These are phyloP conservation scores for Chloroceryle amazona DNA, from an alignment of 2,797 vertebrate species.

Conservation along the genomic window DNA sequence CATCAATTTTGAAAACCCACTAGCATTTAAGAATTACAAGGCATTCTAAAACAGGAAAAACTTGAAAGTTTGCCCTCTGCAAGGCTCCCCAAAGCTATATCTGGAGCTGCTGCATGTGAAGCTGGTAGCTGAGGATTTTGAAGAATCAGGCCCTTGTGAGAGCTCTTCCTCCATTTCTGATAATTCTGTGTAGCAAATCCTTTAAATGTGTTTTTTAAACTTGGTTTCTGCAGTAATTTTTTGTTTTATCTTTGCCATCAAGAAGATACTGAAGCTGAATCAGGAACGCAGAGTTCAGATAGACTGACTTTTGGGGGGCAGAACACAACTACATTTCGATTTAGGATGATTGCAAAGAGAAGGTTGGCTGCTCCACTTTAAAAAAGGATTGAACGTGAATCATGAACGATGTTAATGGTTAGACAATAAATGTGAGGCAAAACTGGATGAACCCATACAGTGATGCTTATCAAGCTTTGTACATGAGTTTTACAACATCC, in stretches of 20 bases:
- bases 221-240: neutral
- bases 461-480: conserved; percentile 21
- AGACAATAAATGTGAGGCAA: conserved; percentile 9
- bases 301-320: neutral
- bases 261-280: neutral
- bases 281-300: neutral
- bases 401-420: conserved; percentile 30
- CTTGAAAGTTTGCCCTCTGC: neutral
- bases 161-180: neutral
- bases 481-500: conserved; percentile 1
- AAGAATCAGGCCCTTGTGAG: neutral
- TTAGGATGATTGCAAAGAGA: neutral
- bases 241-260: neutral
- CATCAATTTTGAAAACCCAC: neutral
- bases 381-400: neutral
- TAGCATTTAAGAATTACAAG: neutral
- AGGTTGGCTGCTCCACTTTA: neutral
- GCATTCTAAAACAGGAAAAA: neutral
- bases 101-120: neutral
- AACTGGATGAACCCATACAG: neutral
- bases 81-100: neutral
- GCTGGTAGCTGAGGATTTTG: neutral
- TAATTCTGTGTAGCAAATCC: neutral
- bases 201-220: neutral
- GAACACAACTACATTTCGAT: neutral